Percentiles rank a stretch among this genome's conserved stretches.
Conservation (phyloP, 2,113 vertebrate genomes). For the Peromyscus californicus region DNA sequence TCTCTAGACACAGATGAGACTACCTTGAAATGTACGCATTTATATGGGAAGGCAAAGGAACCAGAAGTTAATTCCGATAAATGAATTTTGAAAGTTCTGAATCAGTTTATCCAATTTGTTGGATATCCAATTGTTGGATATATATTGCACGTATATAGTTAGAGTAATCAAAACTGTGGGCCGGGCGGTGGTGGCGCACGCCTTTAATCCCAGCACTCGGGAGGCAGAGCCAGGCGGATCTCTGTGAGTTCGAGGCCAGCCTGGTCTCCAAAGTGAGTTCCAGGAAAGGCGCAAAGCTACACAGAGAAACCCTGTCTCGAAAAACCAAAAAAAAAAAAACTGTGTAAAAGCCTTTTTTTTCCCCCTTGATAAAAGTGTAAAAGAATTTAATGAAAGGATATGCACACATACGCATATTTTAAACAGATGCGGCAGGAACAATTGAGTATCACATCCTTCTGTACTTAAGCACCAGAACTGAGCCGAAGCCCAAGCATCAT, state of each 20-base stretch:
- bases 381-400: background rate
- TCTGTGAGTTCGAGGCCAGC: no score
- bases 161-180: background rate
- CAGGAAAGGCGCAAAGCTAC: no score
- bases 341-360: background rate
- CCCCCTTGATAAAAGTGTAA: background rate
- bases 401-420: background rate
- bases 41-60: background rate
- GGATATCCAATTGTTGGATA: no score
- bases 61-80: background rate
- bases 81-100: slow-evolving; percentile 16
- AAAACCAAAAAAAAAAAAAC: no score
- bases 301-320: no score
- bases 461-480: background rate
- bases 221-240: no score
- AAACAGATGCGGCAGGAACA: background rate
- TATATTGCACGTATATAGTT: background rate
- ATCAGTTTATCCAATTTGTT: background rate
- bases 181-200: no score
- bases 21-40: background rate
- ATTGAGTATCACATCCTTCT: background rate
- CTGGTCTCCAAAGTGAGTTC: no score
- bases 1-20: background rate
- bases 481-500: background rate
- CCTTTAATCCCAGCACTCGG: no score